These are phyloP conservation scores for Pachyrhynchus sulphureomaculatus DNA, from an alignment of 1,140 invertebrate species.

Conservation along the genomic window DNA sequence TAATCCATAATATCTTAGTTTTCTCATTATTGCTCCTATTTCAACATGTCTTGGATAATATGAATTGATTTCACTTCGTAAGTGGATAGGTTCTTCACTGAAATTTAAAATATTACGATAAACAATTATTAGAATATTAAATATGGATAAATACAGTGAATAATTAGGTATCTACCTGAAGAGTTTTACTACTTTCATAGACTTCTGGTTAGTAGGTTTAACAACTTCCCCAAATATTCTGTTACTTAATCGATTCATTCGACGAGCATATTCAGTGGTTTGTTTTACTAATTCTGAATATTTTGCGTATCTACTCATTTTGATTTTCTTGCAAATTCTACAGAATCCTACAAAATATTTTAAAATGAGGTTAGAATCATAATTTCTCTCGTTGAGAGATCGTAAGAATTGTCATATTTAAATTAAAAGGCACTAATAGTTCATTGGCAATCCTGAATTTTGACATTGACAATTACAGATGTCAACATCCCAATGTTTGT, in stretches of 20 bases:
- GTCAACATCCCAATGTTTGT: not conserved
- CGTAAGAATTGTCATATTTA: too few species aligned
- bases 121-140: not conserved
- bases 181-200: slow-evolving; percentile 81
- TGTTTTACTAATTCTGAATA: slow-evolving; percentile 70
- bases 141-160: not conserved
- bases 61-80: slow-evolving; percentile 70
- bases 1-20: slow-evolving; percentile 74
- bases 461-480: not conserved
- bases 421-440: too few species aligned
- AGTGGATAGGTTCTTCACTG: slow-evolving; percentile 71
- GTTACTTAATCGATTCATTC: slow-evolving; percentile 85
- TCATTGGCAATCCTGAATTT: not conserved
- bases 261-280: slow-evolving; percentile 74
- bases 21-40: slow-evolving; percentile 68
- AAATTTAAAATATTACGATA: slow-evolving; percentile 1
- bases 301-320: slow-evolving; percentile 57
- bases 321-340: too few species aligned
- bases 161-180: slow-evolving; percentile 52
- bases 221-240: slow-evolving; percentile 88
- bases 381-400: too few species aligned
- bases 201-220: slow-evolving; percentile 68
- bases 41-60: slow-evolving; percentile 88
- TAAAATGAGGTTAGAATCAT: too few species aligned
- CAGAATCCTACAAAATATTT: too few species aligned